Base-by-base conservation (phyloP, 2,113 vertebrate genomes). In the Trogon melanurus region DNA sequence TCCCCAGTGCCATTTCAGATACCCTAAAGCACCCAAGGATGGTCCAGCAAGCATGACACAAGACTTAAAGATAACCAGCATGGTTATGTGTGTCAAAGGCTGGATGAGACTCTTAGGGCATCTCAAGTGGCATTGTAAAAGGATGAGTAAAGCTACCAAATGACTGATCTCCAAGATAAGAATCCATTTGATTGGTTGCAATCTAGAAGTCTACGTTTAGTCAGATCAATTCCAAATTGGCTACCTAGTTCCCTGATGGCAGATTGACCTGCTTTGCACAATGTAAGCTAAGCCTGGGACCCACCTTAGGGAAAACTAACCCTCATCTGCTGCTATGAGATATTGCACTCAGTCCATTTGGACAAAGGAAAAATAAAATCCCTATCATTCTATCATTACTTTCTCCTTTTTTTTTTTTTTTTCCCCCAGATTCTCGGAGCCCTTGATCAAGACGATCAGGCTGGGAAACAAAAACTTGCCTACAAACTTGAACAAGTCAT, bases 401-500 rank as follows among this genome's bases (percentile, higher is more conserved):
- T 86, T 47, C 36, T 84, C 62, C 66, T 34, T 87, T 29, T n/a
- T 88, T 95, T 81, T 73, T 34, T n/a, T n/a, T n/a, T n/a, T n/a
- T n/a, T n/a, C n/a, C n/a, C n/a, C 98, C 98, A 99, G 99, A 99
- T 99, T 85, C 99, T 99, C 1, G 98, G 98, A 66, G 98, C 99
- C 47, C 98, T 99, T 91, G 99, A 99, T 96, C 99, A 99, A 75
- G 99, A 99, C 0, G 99, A 99, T 81, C 98, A 98, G 91, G 99
- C 99, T 97, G 98, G 99, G 97, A 99, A 99, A 98, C 99, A 99
- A 98, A 99, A 99, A 98, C 98, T 99, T 98, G 99, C 99, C 98
- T 99, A 98, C 98, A 99, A 99, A 98, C 98, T 99, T 98, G 99
- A 99, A 98, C 99, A 99, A 99, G 99, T 99, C 98, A 98, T 99